phyloP scores from a whole-genome alignment of 2,113 vertebrate genomes.

The Struthio camelus region DNA sequence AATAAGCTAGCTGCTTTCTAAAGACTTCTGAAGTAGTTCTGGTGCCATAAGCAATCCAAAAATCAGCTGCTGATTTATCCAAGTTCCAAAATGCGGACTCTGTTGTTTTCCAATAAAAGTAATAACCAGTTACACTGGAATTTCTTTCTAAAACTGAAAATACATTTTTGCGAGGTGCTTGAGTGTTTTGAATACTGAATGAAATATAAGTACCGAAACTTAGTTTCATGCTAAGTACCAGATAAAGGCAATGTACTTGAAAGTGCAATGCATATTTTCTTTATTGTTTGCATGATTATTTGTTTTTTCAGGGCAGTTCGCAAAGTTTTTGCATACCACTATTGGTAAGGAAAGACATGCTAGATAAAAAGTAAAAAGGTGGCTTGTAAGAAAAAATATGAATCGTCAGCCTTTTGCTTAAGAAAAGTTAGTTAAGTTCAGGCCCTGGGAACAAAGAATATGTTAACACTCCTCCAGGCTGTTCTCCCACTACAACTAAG shows the following conservation, averaged over 20 bases:
- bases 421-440: slow-evolving; percentile 36
- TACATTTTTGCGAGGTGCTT: not conserved
- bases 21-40: slow-evolving; percentile 15
- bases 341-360: not conserved
- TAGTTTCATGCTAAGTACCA: not conserved
- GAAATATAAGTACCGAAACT: not conserved
- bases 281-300: not conserved
- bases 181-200: not conserved
- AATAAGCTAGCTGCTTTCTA: not conserved
- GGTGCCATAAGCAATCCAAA: not conserved
- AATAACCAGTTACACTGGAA: slow-evolving; percentile 36
- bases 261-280: not conserved
- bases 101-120: slow-evolving; percentile 36
- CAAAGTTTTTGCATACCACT: not conserved
- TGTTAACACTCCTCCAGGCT: slow-evolving; percentile 33
- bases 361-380: slow-evolving; percentile 11
- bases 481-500: not conserved
- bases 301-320: slow-evolving; percentile 1
- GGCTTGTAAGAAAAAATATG: not conserved
- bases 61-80: not conserved
- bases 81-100: slow-evolving; percentile 34
- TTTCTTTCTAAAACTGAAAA: slow-evolving; percentile 10
- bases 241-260: not conserved
- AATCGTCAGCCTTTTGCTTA: not conserved
- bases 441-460: slow-evolving; percentile 30